phyloP scores from a whole-genome alignment of 2,888 invertebrate genomes.

The Thyatira batis region DNA sequence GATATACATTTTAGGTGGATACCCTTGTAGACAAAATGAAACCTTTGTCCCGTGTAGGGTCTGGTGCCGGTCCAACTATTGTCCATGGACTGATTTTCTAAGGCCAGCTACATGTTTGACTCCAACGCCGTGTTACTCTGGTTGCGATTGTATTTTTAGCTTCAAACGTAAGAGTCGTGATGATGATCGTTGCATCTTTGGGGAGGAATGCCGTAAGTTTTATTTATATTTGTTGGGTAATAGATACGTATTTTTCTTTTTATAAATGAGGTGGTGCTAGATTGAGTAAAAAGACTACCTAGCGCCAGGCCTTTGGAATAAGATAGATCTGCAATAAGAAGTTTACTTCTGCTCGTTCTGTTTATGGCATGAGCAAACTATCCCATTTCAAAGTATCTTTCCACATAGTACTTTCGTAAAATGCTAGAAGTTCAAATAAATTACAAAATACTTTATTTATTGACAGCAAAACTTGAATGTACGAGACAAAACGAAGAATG shows the following conservation, averaged over 20 bases:
- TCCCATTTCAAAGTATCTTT: too few species aligned
- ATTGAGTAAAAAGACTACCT: neutral
- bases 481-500: too few species aligned
- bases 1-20: neutral
- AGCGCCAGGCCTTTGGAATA: too few species aligned
- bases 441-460: too few species aligned
- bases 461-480: neutral
- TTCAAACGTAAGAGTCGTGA: neutral
- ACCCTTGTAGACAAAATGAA: conserved; percentile 28
- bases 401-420: too few species aligned
- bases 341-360: too few species aligned
- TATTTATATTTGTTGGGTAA: too few species aligned
- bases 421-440: too few species aligned
- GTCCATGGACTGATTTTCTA: conserved; percentile 26
- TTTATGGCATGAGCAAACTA: too few species aligned
- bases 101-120: neutral
- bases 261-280: conserved; percentile 4
- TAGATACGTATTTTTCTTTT: too few species aligned
- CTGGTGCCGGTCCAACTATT: conserved; percentile 40
- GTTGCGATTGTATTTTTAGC: neutral
- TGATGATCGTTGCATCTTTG: conserved; percentile 8
- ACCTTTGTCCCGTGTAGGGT: conserved; percentile 40
- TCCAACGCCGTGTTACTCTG: neutral
- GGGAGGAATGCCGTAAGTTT: conserved; percentile 18
- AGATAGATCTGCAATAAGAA: too few species aligned